Conservation (phyloP, 2,888 invertebrate genomes). For the Meiosimyza platycephala region DNA sequence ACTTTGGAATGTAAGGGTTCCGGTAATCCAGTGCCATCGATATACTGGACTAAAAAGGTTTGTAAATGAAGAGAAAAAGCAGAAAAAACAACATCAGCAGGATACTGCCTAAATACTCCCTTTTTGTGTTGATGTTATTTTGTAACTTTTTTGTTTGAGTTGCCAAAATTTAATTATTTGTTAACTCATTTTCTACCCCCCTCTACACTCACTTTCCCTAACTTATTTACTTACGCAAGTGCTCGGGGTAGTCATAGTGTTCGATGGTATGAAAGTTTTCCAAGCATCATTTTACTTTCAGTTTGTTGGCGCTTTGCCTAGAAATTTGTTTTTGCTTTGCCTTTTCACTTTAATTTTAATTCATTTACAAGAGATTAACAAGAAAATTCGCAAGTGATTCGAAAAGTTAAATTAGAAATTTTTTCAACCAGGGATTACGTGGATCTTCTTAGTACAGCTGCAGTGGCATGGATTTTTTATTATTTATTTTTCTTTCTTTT, state of each 20-base stretch:
- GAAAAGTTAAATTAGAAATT: constrained; percentile 16
- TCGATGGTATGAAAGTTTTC: too few relatives aligned
- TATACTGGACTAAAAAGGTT: constrained; percentile 73
- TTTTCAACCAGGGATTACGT: background rate
- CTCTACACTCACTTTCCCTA: background rate
- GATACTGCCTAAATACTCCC: too few relatives aligned
- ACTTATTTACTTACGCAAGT: background rate
- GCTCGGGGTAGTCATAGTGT: background rate
- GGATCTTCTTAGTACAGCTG: background rate
- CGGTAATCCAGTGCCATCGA: constrained; percentile 79
- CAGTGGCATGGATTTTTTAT: background rate
- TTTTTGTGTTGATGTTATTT: background rate
- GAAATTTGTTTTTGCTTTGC: background rate
- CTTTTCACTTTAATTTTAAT: constrained; percentile 20
- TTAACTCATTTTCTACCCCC: background rate
- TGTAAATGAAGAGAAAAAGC: constrained; percentile 21
- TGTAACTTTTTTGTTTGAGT: background rate
- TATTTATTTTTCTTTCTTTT: too few relatives aligned
- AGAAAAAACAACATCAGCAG: background rate
- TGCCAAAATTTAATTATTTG: background rate
- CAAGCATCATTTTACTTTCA: too few relatives aligned
- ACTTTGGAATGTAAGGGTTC: constrained; percentile 78
- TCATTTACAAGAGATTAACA: constrained; percentile 30
- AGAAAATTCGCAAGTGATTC: constrained; percentile 4
- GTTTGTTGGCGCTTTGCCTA: background rate